Evolutionary conservation across 2,888 invertebrate species (phyloP).

Genomic region (Tipula confusa): DNA sequence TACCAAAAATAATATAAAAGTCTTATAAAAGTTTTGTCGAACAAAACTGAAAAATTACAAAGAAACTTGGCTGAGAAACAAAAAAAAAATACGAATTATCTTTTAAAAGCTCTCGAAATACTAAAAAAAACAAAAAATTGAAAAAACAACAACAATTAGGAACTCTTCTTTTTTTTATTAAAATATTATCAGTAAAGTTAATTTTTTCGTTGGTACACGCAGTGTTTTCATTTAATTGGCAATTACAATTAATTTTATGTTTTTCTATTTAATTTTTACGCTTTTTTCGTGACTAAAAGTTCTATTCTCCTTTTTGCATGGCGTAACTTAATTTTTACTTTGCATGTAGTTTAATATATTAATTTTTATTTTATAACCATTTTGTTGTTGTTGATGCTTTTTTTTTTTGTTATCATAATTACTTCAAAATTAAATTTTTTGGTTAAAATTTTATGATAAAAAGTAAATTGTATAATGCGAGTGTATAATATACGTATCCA

Average conservation of each 20-base stretch:
- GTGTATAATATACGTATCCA: too few relatives aligned
- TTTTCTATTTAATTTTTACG: conserved; percentile 12
- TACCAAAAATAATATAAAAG: neutral
- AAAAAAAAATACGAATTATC: neutral
- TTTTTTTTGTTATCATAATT: conserved; percentile 15
- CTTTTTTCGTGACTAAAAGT: conserved; percentile 3
- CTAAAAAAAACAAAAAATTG: too few relatives aligned
- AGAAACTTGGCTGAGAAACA: neutral
- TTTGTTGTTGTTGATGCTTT: neutral
- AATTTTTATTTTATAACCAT: neutral
- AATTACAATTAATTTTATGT: conserved; percentile 20
- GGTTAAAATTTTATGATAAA: neutral
- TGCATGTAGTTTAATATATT: neutral
- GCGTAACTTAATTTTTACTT: neutral
- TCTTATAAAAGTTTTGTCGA: neutral
- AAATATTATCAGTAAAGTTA: neutral
- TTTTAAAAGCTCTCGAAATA: neutral
- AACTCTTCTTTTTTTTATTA: neutral
- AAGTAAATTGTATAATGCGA: too few relatives aligned
- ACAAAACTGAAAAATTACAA: neutral
- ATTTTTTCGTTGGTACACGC: neutral
- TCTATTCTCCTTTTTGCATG: neutral
- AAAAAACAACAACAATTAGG: neutral
- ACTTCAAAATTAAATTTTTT: neutral
- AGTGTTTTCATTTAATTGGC: neutral